Conservation (phyloP, 2,797 vertebrate genomes). For the Lacerta viridis region DNA sequence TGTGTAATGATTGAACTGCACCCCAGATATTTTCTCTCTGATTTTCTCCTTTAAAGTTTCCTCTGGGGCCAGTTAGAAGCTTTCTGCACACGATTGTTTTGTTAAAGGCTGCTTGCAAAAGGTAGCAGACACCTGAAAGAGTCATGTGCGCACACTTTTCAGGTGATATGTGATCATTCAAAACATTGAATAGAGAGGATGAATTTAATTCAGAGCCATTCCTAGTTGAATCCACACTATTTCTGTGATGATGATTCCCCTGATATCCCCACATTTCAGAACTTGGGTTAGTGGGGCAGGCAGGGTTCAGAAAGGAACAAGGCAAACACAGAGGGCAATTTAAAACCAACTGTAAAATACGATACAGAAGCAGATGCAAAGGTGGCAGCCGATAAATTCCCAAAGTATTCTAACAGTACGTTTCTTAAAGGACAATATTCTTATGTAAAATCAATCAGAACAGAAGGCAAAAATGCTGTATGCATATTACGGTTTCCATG, state of each 20-base stretch:
- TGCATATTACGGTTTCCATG: not conserved
- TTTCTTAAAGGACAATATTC: too few relatives aligned
- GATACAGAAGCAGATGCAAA: too few relatives aligned
- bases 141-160: not conserved
- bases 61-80: not conserved
- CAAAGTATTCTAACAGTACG: too few relatives aligned
- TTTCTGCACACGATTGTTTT: conserved; percentile 29
- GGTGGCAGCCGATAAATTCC: too few relatives aligned
- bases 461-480: not conserved
- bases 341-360: too few relatives aligned
- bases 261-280: too few relatives aligned
- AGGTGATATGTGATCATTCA: not conserved
- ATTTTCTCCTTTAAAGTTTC: conserved; percentile 51
- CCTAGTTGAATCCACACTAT: not conserved
- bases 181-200: conserved; percentile 8
- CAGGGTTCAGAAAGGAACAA: too few relatives aligned
- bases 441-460: too few relatives aligned
- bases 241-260: too few relatives aligned
- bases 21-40: conserved; percentile 53
- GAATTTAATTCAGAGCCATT: conserved; percentile 10
- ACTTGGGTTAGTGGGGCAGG: too few relatives aligned
- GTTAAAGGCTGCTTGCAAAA: conserved; percentile 40
- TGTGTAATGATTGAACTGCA: conserved; percentile 45
- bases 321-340: too few relatives aligned
- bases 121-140: conserved; percentile 16